Conservation (phyloP, 2,888 invertebrate species). For the Amphimallon solstitiale region DNA sequence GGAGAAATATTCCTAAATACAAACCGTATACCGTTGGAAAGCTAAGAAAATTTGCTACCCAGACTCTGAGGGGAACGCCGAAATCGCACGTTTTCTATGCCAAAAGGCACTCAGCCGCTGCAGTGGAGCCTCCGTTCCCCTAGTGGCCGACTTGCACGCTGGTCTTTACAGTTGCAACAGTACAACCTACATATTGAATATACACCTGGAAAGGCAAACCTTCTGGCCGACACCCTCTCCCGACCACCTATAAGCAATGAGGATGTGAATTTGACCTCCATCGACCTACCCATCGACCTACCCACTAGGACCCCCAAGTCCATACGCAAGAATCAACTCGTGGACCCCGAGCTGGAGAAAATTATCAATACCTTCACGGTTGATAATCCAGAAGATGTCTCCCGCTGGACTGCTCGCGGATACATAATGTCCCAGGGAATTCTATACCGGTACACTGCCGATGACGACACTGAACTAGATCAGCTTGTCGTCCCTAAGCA, state of each 20-base stretch:
- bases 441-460: slow-evolving; percentile 42
- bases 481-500: slow-evolving; percentile 39
- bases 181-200: slow-evolving; percentile 54
- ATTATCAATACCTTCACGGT: slow-evolving; percentile 40
- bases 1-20: too few species aligned
- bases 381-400: slow-evolving; percentile 12
- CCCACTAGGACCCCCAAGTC: slow-evolving; percentile 51
- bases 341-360: slow-evolving; percentile 41
- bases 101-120: too few species aligned
- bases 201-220: slow-evolving; percentile 31
- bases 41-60: too few species aligned
- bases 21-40: too few species aligned
- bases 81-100: too few species aligned
- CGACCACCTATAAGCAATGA: slow-evolving; percentile 13
- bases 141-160: slow-evolving; percentile 58
- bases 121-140: too few species aligned
- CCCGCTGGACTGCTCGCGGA: slow-evolving; percentile 38
- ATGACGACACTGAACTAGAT: slow-evolving; percentile 31
- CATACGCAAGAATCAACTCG: slow-evolving; percentile 42
- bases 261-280: too few species aligned
- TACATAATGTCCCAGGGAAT: slow-evolving; percentile 40
- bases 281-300: too few species aligned
- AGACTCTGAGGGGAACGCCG: too few species aligned
- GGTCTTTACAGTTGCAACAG: slow-evolving; percentile 58
- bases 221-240: slow-evolving; percentile 39